Evolutionary conservation across 2,797 vertebrate species (phyloP).

Genomic region (Anabacerthia variegaticeps): DNA sequence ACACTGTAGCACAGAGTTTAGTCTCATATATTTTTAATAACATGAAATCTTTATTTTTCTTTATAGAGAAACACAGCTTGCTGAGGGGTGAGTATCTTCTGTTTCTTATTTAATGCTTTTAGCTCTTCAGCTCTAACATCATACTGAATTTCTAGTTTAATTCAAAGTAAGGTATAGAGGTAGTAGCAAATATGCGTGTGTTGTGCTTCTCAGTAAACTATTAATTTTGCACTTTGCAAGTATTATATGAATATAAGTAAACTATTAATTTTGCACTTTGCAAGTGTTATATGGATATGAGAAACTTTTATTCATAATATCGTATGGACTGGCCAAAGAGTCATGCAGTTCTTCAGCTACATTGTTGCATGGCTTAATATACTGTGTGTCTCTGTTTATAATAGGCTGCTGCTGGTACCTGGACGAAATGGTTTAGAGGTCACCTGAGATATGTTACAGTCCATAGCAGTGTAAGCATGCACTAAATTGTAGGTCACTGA

Average conservation of each 20-base stretch:
- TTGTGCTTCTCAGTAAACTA: background rate
- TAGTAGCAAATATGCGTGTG: background rate
- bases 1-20: background rate
- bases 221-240: background rate
- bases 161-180: background rate
- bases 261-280: background rate
- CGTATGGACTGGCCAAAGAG: background rate
- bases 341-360: background rate
- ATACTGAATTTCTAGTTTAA: background rate
- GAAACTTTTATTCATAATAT: background rate
- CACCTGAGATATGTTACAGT: background rate
- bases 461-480: background rate
- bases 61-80: background rate
- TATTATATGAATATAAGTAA: background rate
- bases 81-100: background rate
- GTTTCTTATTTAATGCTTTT: background rate
- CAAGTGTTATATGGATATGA: background rate
- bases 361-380: background rate
- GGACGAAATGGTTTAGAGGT: background rate
- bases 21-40: background rate
- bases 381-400: background rate
- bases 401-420: background rate
- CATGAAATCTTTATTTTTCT: background rate
- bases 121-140: background rate
- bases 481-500: background rate